phyloP scores from a whole-genome alignment of 1,140 invertebrate species.

The Drosophila punjabiensis region DNA sequence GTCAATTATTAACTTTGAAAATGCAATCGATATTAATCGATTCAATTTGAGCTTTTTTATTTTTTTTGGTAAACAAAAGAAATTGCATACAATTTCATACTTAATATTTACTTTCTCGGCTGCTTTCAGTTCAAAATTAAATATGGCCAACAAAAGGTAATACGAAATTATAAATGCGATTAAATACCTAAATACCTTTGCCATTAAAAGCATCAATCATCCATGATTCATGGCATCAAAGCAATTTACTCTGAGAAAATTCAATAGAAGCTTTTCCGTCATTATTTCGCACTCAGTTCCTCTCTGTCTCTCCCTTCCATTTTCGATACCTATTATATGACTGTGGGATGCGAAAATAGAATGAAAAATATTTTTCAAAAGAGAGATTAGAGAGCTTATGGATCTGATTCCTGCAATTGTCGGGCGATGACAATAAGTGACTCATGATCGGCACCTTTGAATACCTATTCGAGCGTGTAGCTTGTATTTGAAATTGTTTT shows the following conservation, averaged over 20 bases:
- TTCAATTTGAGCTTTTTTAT: not conserved
- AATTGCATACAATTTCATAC: not conserved
- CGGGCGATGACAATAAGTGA: constrained; percentile 20
- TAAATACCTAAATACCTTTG: not conserved
- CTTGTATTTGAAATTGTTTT: not conserved
- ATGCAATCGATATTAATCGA: not conserved
- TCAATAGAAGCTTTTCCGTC: constrained; percentile 24
- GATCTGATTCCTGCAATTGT: constrained; percentile 6
- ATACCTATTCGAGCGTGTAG: not conserved
- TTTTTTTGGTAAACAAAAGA: not conserved
- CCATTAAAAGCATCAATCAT: constrained; percentile 17
- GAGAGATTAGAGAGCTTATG: constrained; percentile 33
- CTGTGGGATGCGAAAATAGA: constrained; percentile 37
- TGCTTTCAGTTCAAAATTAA: too few relatives aligned
- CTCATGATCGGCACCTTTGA: constrained; percentile 6
- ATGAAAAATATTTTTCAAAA: constrained; percentile 23
- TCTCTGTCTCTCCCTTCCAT: not conserved
- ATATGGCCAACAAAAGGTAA: not conserved
- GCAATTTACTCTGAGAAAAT: constrained; percentile 16
- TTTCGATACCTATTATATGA: constrained; percentile 18
- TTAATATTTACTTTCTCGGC: too few relatives aligned
- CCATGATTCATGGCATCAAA: constrained; percentile 25
- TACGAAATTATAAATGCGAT: not conserved
- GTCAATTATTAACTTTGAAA: not conserved
- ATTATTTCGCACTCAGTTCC: constrained; percentile 17